phyloP scores from a whole-genome alignment of 2,888 invertebrate genomes.

The Mesorhabditis belari region DNA sequence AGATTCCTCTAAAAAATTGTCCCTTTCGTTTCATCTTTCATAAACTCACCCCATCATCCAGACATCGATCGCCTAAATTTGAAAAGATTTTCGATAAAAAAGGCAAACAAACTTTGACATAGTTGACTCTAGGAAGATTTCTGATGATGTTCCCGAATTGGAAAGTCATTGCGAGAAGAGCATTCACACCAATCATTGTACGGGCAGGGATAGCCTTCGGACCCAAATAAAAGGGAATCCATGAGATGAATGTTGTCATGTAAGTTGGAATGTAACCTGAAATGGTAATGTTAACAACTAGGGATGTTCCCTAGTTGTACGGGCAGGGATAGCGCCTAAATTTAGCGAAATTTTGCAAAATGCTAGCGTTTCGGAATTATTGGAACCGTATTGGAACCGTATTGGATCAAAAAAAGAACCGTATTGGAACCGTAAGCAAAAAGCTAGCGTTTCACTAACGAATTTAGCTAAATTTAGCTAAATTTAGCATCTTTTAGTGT shows the following conservation, averaged over 20 bases:
- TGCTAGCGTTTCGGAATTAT: too few relatives aligned
- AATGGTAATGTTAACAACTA: background rate
- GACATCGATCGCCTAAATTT: constrained; percentile 33
- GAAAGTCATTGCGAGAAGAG: constrained; percentile 52
- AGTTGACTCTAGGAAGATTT: constrained; percentile 49
- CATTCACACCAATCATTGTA: constrained; percentile 51
- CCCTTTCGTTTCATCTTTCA: background rate
- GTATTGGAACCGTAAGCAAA: too few relatives aligned
- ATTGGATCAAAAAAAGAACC: too few relatives aligned
- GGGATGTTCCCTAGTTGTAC: background rate
- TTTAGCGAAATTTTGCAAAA: too few relatives aligned
- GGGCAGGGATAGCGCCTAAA: too few relatives aligned
- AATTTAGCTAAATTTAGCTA: too few relatives aligned
- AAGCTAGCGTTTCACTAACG: too few relatives aligned
- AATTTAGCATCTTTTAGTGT: too few relatives aligned
- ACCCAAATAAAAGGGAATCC: constrained; percentile 52
- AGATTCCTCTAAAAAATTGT: constrained; percentile 42
- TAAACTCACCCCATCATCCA: constrained; percentile 42
- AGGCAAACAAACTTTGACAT: constrained; percentile 37
- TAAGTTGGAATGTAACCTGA: constrained; percentile 52
- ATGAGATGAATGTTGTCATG: constrained; percentile 51
- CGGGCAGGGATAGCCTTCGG: constrained; percentile 49
- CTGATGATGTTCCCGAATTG: constrained; percentile 52
- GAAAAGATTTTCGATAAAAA: background rate
- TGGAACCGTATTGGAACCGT: too few relatives aligned